Evolutionary conservation across 1,140 invertebrate species (phyloP), one percentile per base, ranked within the genome.

Genomic region (Arctopsyche grandis): DNA sequence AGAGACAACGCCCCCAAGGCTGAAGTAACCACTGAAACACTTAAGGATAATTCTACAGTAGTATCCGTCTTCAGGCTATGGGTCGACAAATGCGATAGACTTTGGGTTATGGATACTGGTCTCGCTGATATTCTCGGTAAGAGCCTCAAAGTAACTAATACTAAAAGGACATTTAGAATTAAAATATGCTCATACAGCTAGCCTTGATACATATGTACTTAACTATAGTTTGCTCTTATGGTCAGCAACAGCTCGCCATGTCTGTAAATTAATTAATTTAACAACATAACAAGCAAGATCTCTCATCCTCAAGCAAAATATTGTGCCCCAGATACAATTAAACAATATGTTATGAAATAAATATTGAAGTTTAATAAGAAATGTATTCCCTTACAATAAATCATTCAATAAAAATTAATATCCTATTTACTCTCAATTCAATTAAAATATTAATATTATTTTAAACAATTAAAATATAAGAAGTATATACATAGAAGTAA

Each of bases 51-150:
- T 82, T 87, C 85, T 1, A 89, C 90, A 0, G 90, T 93, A 12
- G 87, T 93, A 52, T 93, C 90, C n/a, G 91, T 92, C 0, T 92
- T 93, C 83, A 90, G 92, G 77, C 85, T 91, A 9, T 89, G 85
- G 80, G 89, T 92, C 14, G 93, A 95, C 84, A 87, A 87, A 0
- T 94, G 93, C 81, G 92, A 93, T 84, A 89, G 93, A 66, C 86
- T 95, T 9, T 95, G 94, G 93, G 92, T 92, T 26, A 88, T 94
- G 83, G 93, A 95, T 84, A 91, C 91, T 10, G 93, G 93, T n/a
- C 84, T 93, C 26, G 90, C 92, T 77, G 92, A 94, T 85, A 93
- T 94, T 84, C 86, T 92, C 56, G 93, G 91, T 83, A 86, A 90
- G 75, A 38, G 43, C 4, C n/a, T n/a, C n/a, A n/a, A n/a, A 48